Evolutionary conservation across 64 coral and sea anemone species (phyloP), one percentile per base, ranked within the genome.

Genomic region (Orbicella faveolata): DNA sequence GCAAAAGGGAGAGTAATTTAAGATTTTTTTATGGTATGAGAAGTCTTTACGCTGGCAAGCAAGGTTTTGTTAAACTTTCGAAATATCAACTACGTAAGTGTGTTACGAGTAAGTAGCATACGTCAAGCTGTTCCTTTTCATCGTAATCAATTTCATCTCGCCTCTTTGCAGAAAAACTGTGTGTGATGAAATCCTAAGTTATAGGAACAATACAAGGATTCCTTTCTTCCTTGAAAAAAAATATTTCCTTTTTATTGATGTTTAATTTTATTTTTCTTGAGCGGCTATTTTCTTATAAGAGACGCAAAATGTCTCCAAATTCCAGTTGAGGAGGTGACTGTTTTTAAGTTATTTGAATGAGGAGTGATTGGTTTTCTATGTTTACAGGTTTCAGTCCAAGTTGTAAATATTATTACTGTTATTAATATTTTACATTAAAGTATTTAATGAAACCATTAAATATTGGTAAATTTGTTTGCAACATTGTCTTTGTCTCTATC

Each of bases 371-470:
- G 67, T 72, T 81, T 85, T 85, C 82, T 70, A 37, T 73, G 34
- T 68, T 85, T 14, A 69, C 65, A 85, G 64, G 41, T 85, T 85
- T 70, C 64, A 72, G 12, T 85, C 39, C 12, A 85, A 72, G 41
- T 85, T 85, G 82, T 85, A 85, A 85, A 85, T 84, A 84, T 72
- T 85, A 44, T 85, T 85, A 68, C 7, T 48, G 44, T 59, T 59
- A 59, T 85, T 70, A 85, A 85, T 85, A 85, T 85, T 85, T 85
- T 85, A 85, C 82, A 85, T 51, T 85, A 85, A 85, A 85, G 82
- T 85, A 55, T 85, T 85, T 37, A 85, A 85, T 18, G 65, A 85
- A 41, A 85, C 20, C 82, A 85, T 23, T 70, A 41, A 41, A 39
- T 11, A 13, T 13, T 52, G 1, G 19, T 15, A 4, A 5, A 15